Percentiles rank a stretch among this genome's conserved stretches.
phyloP scores from a whole-genome alignment of 2,888 invertebrate species.

The Stegana nigrithorax region DNA sequence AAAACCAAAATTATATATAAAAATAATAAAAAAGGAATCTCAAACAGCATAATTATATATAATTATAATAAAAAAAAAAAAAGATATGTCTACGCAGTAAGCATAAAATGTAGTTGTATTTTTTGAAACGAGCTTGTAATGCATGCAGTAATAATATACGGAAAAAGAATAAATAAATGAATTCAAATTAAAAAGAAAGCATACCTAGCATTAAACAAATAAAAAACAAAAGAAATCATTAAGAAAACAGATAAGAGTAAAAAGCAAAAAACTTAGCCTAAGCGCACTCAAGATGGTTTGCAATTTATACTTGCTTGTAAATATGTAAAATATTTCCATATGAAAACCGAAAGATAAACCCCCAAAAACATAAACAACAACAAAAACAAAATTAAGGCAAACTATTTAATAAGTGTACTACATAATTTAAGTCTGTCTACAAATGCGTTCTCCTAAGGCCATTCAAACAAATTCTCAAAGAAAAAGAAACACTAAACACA shows the following conservation, averaged over 20 bases:
- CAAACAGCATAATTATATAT: neutral
- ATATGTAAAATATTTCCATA: slow-evolving; percentile 48
- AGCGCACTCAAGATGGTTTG: slow-evolving; percentile 20
- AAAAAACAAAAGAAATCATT: neutral
- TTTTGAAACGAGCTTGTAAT: slow-evolving; percentile 27
- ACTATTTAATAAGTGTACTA: slow-evolving; percentile 22
- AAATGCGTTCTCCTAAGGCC: no score
- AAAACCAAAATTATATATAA: neutral
- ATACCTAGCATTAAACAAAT: neutral
- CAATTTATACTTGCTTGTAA: slow-evolving; percentile 42
- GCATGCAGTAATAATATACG: slow-evolving; percentile 6
- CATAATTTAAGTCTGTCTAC: no score
- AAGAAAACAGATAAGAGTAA: neutral
- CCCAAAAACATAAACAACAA: no score
- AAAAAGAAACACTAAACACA: slow-evolving; percentile 34
- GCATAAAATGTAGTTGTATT: neutral
- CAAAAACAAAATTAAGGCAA: slow-evolving; percentile 33
- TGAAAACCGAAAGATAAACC: slow-evolving; percentile 19
- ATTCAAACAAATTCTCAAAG: slow-evolving; percentile 35
- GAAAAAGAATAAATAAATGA: neutral
- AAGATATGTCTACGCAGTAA: neutral
- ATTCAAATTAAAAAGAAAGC: neutral
- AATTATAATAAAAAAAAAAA: slow-evolving; percentile 9
- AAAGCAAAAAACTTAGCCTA: neutral
- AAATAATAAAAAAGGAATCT: neutral